A percentile compares a stretch with the other conserved stretches of the same genome.
phyloP scores from a whole-genome alignment of 2,888 invertebrate genomes.

The Muscina levida region DNA sequence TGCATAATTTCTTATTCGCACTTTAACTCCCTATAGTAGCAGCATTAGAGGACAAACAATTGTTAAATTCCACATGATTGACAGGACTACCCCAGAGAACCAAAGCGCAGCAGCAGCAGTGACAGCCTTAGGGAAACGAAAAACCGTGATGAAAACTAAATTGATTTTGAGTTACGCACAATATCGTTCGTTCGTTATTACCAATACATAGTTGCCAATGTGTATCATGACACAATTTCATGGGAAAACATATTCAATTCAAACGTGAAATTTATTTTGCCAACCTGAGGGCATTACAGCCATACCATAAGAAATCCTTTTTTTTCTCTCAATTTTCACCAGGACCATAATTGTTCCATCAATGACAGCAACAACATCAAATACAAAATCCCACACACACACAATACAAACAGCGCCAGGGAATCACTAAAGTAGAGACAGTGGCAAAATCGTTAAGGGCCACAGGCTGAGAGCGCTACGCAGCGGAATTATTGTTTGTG shows the following conservation, averaged over 20 bases:
- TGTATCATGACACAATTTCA: constrained; percentile 53
- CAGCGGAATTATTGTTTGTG: background rate
- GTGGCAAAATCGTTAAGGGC: background rate
- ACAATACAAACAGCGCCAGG: background rate
- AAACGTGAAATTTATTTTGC: constrained; percentile 26
- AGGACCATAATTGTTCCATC: constrained; percentile 19
- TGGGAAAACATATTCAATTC: constrained; percentile 56
- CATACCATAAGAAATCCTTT: constrained; percentile 42
- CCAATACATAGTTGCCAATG: too few relatives aligned
- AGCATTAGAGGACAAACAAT: background rate
- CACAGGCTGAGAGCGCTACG: background rate
- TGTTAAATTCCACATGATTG: constrained; percentile 53
- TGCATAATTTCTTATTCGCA: constrained; percentile 61
- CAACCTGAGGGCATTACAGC: background rate
- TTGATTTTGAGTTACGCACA: constrained; percentile 62
- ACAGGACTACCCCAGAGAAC: constrained; percentile 62
- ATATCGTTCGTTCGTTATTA: constrained; percentile 47
- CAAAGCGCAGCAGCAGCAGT: constrained; percentile 13
- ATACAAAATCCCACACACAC: constrained; percentile 40
- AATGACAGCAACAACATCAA: constrained; percentile 33
- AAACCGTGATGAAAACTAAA: constrained; percentile 12
- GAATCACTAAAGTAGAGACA: background rate
- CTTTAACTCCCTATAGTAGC: constrained; percentile 33
- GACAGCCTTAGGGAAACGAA: constrained; percentile 12
- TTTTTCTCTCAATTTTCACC: too few relatives aligned